These are phyloP conservation scores for Euwallacea fornicatus DNA, from an alignment of 1,140 invertebrate species.

Conservation along the genomic window DNA sequence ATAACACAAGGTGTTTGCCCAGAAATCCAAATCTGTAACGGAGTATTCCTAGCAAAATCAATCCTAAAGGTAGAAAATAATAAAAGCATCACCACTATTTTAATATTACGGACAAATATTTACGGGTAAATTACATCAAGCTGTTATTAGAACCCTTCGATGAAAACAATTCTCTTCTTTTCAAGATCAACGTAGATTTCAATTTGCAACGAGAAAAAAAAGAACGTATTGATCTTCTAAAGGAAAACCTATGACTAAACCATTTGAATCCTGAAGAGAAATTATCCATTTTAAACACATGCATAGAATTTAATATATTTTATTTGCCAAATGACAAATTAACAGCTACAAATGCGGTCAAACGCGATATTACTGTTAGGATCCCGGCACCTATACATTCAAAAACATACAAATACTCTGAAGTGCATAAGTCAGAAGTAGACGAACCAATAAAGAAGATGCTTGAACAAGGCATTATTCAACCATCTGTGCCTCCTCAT, in stretches of 20 bases:
- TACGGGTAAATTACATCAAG: slow-evolving; percentile 2
- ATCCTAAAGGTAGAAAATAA: slow-evolving; percentile 29
- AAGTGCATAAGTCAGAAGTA: too few relatives aligned
- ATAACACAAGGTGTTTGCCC: slow-evolving; percentile 25
- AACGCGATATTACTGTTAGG: too few relatives aligned
- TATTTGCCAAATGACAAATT: slow-evolving; percentile 34
- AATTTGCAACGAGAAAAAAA: too few relatives aligned
- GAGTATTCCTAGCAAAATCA: slow-evolving; percentile 32
- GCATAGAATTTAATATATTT: slow-evolving; percentile 40
- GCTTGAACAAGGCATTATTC: too few relatives aligned
- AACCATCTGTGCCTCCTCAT: too few relatives aligned
- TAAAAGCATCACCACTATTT: slow-evolving; percentile 23
- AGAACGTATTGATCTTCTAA: not conserved
- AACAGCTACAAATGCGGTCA: too few relatives aligned
- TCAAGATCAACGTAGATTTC: not conserved
- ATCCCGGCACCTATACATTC: too few relatives aligned
- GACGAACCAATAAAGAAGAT: too few relatives aligned
- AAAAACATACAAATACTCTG: too few relatives aligned
- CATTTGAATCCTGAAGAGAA: slow-evolving; percentile 4
- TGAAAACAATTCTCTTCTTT: slow-evolving; percentile 16
- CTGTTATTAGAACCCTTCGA: slow-evolving; percentile 19
- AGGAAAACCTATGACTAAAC: slow-evolving; percentile 28
- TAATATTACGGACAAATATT: slow-evolving; percentile 26
- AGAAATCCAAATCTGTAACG: slow-evolving; percentile 22
- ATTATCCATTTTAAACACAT: slow-evolving; percentile 15